Evolutionary conservation across 2,888 invertebrate genomes (phyloP).

Genomic region (Noctua pronuba): DNA sequence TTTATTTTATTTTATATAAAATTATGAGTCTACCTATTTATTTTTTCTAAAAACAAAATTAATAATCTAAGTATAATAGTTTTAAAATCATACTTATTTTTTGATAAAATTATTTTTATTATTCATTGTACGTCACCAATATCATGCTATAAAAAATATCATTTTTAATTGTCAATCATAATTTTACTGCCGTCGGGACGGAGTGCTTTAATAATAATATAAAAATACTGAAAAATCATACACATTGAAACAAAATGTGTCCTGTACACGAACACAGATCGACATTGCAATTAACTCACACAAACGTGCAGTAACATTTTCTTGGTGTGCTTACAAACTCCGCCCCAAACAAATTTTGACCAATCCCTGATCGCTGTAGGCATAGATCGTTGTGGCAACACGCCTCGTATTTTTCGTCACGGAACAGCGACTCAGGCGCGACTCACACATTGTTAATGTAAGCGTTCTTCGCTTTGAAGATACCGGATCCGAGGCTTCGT

Average conservation of each 20-base stretch:
- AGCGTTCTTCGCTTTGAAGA: slow-evolving; percentile 87
- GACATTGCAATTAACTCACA: slow-evolving; percentile 89
- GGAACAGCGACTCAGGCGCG: slow-evolving; percentile 90
- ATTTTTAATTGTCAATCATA: slow-evolving; percentile 12
- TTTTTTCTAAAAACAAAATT: neutral
- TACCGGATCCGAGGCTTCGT: slow-evolving; percentile 84
- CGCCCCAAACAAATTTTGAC: slow-evolving; percentile 87
- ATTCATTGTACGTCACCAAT: slow-evolving; percentile 7
- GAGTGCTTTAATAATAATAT: slow-evolving; percentile 20
- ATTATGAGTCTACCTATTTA: no score
- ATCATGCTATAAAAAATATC: neutral
- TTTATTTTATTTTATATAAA: neutral
- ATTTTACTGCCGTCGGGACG: slow-evolving; percentile 24
- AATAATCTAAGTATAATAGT: neutral
- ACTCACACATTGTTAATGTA: slow-evolving; percentile 89
- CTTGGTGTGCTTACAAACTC: slow-evolving; percentile 86
- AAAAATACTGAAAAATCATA: slow-evolving; percentile 80
- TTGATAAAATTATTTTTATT: neutral
- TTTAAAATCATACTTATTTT: neutral
- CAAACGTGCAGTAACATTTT: slow-evolving; percentile 77
- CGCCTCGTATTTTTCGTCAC: slow-evolving; percentile 90
- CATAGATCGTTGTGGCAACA: slow-evolving; percentile 89
- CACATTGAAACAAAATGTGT: slow-evolving; percentile 80
- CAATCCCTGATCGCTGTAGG: slow-evolving; percentile 83
- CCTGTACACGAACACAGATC: slow-evolving; percentile 84